These are phyloP conservation scores for Gopherus flavomarginatus DNA, from an alignment of 2,113 vertebrate genomes.

Conservation along the genomic window DNA sequence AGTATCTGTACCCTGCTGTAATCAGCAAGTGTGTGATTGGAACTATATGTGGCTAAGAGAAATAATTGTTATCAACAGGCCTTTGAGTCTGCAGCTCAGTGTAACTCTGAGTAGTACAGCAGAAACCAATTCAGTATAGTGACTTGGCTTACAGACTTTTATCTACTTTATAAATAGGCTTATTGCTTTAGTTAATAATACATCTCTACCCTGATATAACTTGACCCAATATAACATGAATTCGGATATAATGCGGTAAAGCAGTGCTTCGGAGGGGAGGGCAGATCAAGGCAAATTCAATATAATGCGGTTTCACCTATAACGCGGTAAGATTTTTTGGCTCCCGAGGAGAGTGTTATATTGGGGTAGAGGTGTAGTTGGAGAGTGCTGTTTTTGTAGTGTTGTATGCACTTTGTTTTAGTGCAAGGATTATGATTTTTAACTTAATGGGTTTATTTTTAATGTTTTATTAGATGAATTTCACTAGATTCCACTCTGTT, in stretches of 20 bases:
- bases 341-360: too few species aligned
- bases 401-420: not conserved
- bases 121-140: not conserved
- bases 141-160: not conserved
- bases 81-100: not conserved
- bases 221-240: too few species aligned
- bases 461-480: not conserved
- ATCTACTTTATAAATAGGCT: not conserved
- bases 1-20: not conserved
- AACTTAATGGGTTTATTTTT: constrained; percentile 10
- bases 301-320: too few species aligned
- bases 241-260: too few species aligned
- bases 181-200: constrained; percentile 1
- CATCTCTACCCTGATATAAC: too few species aligned
- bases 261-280: too few species aligned
- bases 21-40: not conserved
- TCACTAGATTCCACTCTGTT: not conserved
- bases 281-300: too few species aligned
- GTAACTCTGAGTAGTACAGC: not conserved
- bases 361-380: not conserved
- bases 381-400: not conserved
- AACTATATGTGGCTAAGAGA: not conserved
- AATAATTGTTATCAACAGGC: not conserved
- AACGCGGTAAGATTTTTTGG: too few species aligned
- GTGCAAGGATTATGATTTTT: not conserved